Evolutionary conservation across 2,797 vertebrate species (phyloP).

Genomic region (Rhabdophis nuchalis): DNA sequence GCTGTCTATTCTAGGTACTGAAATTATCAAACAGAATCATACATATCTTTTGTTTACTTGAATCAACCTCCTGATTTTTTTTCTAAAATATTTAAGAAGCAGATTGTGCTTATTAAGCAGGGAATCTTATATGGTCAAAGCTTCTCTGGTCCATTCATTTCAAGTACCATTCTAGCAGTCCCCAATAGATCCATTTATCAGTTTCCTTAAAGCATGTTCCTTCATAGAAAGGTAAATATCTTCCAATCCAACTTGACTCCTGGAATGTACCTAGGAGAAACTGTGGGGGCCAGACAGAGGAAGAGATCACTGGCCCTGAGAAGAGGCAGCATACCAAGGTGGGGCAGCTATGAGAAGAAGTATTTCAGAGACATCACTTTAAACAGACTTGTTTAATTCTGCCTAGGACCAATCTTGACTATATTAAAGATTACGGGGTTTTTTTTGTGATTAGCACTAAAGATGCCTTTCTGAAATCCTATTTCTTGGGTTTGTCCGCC

Average conservation of each 20-base stretch:
- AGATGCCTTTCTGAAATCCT: neutral
- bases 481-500: neutral
- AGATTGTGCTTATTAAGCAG: neutral
- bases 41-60: constrained; percentile 83
- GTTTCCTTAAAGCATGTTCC: neutral
- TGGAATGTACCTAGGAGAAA: neutral
- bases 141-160: neutral
- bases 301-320: neutral
- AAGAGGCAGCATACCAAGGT: neutral
- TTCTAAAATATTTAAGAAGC: constrained; percentile 57
- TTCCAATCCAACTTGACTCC: neutral
- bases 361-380: neutral
- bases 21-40: neutral
- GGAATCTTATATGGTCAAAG: neutral
- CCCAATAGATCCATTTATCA: neutral
- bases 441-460: neutral
- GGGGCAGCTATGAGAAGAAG: neutral
- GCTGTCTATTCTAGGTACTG: neutral
- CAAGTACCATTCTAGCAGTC: neutral
- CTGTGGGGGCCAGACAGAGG: neutral
- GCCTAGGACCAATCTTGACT: neutral
- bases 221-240: neutral
- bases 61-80: constrained; percentile 69
- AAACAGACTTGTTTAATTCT: neutral
- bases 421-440: neutral